Evolutionary conservation across 2,888 invertebrate species (phyloP), one percentile per base, ranked within the genome.

Genomic region (Andrena trimmerana): DNA sequence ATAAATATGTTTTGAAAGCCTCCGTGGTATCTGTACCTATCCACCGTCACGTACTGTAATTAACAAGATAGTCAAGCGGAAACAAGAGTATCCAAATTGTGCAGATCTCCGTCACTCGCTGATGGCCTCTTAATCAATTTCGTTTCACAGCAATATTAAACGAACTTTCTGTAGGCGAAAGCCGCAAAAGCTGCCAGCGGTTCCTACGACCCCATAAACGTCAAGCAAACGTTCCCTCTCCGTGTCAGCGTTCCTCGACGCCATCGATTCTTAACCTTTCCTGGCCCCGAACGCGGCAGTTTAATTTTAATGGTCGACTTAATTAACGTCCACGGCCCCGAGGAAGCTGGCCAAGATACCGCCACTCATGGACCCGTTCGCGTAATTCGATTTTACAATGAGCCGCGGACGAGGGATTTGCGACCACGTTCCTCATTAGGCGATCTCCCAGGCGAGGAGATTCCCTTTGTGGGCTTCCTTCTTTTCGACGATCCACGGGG

Each of bases 341-440:
- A 36, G 62, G 50, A 42, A 42, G 10, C 57, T 31, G 31, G 16
- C 59, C 50, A 68, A 67, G 31, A 70, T 24, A 63, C 59, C 33
- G 29, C 48, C 59, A 33, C 36, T 27, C 13, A 29, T 59, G 29
- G 31, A 13, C 27, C 42, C 67, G 63, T 54, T 59, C 42, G 67
- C 42, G 67, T 84, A 87, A 87, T 87, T 81, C 78, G 76, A 81
- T 84, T 87, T 81, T 33, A 80, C 77, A 66, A 73, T 73, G 70
- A 85, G 65, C 29, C 29, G 52, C 31, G 65, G 31, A 59, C 62
- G 59, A 87, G 50, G 57, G 74, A 81, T 82, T 78, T 72, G 76
- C 52, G 71, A 70, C 82, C 77, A 81, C 75, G 80, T 81, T 70
- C 63, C 78, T 88, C 84, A 74, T 88, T 87, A 84, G 78, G 57